phyloP scores from a whole-genome alignment of 23 tunicate species.

The Oikopleura vanhoeffeni region DNA sequence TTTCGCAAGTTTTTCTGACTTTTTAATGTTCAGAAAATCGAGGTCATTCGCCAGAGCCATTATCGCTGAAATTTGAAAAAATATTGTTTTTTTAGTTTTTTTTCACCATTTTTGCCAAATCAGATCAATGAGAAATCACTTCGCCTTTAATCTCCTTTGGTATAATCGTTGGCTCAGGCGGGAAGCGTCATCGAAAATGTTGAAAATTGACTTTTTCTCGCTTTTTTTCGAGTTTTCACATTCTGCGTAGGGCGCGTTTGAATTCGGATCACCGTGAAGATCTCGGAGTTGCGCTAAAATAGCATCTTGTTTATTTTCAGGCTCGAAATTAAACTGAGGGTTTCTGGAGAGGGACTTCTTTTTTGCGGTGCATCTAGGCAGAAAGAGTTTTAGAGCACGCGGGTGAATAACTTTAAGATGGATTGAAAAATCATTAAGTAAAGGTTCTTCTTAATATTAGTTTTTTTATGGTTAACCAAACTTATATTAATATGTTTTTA shows the following conservation, averaged over 20 bases:
- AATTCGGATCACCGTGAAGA: too few relatives aligned
- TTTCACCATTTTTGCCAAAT: too few relatives aligned
- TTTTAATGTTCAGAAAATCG: neutral
- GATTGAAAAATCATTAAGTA: neutral
- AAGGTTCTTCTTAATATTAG: too few relatives aligned
- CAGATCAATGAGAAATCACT: too few relatives aligned
- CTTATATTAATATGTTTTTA: too few relatives aligned
- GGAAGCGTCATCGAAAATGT: slow-evolving; percentile 7
- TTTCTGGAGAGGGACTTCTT: too few relatives aligned
- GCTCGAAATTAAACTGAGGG: neutral
- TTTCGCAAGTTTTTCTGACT: neutral
- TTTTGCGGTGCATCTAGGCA: neutral
- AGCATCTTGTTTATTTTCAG: neutral
- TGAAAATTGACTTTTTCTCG: neutral
- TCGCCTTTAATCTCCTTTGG: neutral
- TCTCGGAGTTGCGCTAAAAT: neutral
- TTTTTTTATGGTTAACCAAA: neutral
- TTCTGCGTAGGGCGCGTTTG: neutral
- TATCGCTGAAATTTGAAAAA: too few relatives aligned
- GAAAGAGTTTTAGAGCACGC: neutral
- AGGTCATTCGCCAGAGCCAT: too few relatives aligned
- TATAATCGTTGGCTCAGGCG: neutral
- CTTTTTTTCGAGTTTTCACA: neutral
- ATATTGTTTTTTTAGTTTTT: too few relatives aligned
- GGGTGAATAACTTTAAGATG: neutral